Percentiles rank a stretch among this genome's conserved stretches.
Evolutionary conservation across 2,888 invertebrate species (phyloP).

Genomic region (Cerastis rubricosa): DNA sequence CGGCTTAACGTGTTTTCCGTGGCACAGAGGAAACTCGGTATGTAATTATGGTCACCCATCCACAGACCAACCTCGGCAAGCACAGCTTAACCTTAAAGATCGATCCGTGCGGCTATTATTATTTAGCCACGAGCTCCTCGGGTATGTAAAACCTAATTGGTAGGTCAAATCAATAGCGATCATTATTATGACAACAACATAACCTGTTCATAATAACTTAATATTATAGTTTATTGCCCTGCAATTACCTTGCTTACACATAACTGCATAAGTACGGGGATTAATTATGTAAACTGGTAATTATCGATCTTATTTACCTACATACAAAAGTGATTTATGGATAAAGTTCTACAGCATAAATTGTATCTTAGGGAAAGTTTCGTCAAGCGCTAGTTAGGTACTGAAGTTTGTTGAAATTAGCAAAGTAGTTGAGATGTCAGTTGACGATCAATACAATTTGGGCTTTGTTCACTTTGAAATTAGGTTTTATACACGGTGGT

Average conservation of each 20-base stretch:
- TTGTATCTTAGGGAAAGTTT: slow-evolving; percentile 30
- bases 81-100: too few species aligned
- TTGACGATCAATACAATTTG: slow-evolving; percentile 31
- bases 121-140: too few species aligned
- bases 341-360: slow-evolving; percentile 29
- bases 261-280: slow-evolving; percentile 33
- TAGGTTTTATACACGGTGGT: background rate
- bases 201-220: slow-evolving; percentile 22
- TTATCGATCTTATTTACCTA: slow-evolving; percentile 26
- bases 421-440: slow-evolving; percentile 8
- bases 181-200: background rate
- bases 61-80: too few species aligned
- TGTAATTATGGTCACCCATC: too few species aligned
- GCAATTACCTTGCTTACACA: slow-evolving; percentile 28
- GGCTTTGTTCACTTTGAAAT: slow-evolving; percentile 14
- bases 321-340: slow-evolving; percentile 22
- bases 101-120: too few species aligned
- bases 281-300: slow-evolving; percentile 9
- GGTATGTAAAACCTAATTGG: background rate
- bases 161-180: slow-evolving; percentile 20
- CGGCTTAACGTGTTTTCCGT: too few species aligned
- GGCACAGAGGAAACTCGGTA: too few species aligned
- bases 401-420: slow-evolving; percentile 27
- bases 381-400: background rate
- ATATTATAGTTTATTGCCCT: slow-evolving; percentile 54